Evolutionary conservation across 1,140 invertebrate species (phyloP).

Genomic region (Battus philenor): DNA sequence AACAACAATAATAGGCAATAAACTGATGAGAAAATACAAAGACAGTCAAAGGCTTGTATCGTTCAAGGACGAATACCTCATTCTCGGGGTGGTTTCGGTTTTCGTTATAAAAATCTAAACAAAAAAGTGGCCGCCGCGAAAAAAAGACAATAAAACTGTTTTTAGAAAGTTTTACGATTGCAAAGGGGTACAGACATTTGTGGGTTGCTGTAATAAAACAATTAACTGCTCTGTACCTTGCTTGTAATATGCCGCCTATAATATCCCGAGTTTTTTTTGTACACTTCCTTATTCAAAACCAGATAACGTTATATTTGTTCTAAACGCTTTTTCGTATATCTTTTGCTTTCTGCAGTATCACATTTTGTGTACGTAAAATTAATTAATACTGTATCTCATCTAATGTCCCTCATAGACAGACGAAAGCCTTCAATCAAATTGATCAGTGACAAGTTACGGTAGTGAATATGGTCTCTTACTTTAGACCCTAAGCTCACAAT

Average conservation of each 20-base stretch:
- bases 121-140: conserved; percentile 26
- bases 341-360: not conserved
- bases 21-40: no score
- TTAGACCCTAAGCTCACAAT: no score
- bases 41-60: no score
- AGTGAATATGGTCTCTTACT: no score
- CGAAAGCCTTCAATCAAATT: no score
- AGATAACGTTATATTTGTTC: conserved; percentile 2
- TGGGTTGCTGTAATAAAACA: conserved; percentile 13
- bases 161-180: conserved; percentile 63
- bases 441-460: no score
- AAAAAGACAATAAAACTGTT: conserved; percentile 47
- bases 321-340: not conserved
- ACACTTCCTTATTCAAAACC: no score
- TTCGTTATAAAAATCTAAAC: conserved; percentile 1
- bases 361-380: not conserved
- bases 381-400: not conserved
- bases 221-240: conserved; percentile 14
- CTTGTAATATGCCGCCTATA: conserved; percentile 4
- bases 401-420: no score
- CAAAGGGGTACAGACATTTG: conserved; percentile 34
- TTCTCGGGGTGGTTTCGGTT: not conserved
- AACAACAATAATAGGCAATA: no score
- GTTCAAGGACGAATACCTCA: no score
- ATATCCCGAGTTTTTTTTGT: no score